Percentiles rank a stretch among this genome's conserved stretches.
These are phyloP conservation scores for Malthinus seriepunctatus DNA, from an alignment of 2,888 invertebrate species.

Conservation along the genomic window DNA sequence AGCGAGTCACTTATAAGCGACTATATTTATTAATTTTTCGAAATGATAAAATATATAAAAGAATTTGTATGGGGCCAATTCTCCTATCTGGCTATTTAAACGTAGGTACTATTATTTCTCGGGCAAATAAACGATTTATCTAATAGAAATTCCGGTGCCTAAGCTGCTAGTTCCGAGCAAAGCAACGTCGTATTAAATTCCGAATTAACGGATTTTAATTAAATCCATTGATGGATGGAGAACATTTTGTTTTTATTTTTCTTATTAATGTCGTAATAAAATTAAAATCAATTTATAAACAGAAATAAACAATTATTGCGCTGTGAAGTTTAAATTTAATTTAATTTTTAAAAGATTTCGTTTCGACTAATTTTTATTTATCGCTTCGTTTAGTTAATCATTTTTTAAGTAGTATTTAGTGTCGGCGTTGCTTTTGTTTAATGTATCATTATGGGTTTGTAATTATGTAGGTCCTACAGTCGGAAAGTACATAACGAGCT, in stretches of 20 bases:
- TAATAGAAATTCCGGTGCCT: constrained; percentile 5
- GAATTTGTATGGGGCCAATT: too few species aligned
- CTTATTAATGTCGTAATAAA: constrained; percentile 1
- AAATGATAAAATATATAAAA: too few species aligned
- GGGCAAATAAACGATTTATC: constrained; percentile 7
- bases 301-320: not conserved
- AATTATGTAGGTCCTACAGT: constrained; percentile 2
- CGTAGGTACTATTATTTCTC: not conserved
- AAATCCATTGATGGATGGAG: constrained; percentile 9
- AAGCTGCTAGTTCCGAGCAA: not conserved
- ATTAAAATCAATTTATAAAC: not conserved
- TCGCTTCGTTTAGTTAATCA: too few species aligned
- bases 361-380: too few species aligned
- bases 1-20: too few species aligned
- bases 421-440: not conserved
- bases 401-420: too few species aligned
- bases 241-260: constrained; percentile 1
- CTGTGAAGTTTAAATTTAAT: not conserved
- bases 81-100: too few species aligned
- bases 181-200: constrained; percentile 9
- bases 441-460: not conserved
- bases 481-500: not conserved
- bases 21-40: too few species aligned
- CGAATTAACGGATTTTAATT: constrained; percentile 14
- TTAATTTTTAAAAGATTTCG: not conserved